Conservation (phyloP, 2,797 vertebrate species). For the Lepidocolaptes lacrymiger region DNA sequence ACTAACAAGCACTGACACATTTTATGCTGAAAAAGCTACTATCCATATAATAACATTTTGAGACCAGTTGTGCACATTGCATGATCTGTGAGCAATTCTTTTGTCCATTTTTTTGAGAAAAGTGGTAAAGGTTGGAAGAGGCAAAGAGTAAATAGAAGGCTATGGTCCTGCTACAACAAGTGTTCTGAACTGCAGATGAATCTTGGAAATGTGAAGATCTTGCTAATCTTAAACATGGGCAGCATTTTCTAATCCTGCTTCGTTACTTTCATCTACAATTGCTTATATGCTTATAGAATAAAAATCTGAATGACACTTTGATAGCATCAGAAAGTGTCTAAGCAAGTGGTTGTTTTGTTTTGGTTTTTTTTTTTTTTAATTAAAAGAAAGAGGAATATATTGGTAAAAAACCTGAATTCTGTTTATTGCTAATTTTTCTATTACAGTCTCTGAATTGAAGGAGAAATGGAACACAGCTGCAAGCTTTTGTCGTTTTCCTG, state of each 20-base stretch:
- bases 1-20: not conserved
- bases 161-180: not conserved
- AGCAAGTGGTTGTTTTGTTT: not conserved
- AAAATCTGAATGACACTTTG: not conserved
- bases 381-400: not conserved
- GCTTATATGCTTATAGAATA: not conserved
- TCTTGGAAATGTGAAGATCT: not conserved
- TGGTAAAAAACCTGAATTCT: not conserved
- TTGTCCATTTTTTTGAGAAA: not conserved
- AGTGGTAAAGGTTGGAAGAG: not conserved
- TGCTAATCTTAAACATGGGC: not conserved
- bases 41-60: not conserved
- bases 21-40: not conserved
- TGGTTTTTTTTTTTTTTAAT: not conserved
- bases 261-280: not conserved
- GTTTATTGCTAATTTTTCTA: not conserved
- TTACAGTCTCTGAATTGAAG: not conserved
- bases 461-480: not conserved
- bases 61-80: not conserved
- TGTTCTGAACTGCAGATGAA: not conserved
- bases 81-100: not conserved
- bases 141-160: rapidly evolving
- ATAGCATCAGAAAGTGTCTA: not conserved
- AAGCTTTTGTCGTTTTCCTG: not conserved
- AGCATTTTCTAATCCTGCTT: not conserved